phyloP scores from a whole-genome alignment of 2,888 invertebrate species.

The Clanis bilineata region DNA sequence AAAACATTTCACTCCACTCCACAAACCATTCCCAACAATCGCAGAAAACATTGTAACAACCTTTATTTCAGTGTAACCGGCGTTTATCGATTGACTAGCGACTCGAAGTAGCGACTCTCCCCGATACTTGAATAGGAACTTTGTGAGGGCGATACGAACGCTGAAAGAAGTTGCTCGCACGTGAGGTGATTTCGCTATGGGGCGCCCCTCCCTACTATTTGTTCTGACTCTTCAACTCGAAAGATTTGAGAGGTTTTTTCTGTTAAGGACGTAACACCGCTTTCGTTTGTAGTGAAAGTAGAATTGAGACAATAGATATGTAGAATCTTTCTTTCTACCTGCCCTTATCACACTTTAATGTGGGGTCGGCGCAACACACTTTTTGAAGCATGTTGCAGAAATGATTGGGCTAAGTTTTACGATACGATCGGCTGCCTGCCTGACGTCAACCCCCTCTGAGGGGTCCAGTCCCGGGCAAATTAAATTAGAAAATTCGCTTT shows the following conservation, averaged over 20 bases:
- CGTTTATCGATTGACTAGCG: slow-evolving; percentile 20
- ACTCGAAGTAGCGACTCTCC: slow-evolving; percentile 7
- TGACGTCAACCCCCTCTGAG: too few species aligned
- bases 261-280: not conserved
- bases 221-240: slow-evolving; percentile 24
- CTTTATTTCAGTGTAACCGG: slow-evolving; percentile 16
- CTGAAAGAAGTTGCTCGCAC: slow-evolving; percentile 65
- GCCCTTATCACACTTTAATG: too few species aligned
- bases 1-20: not conserved
- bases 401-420: too few species aligned
- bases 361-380: too few species aligned
- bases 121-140: slow-evolving; percentile 43
- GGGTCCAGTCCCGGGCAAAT: too few species aligned
- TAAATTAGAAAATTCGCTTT: too few species aligned
- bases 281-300: not conserved
- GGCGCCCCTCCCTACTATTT: slow-evolving; percentile 30
- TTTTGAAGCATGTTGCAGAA: too few species aligned
- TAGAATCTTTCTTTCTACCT: too few species aligned
- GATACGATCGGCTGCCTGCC: too few species aligned
- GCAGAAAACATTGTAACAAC: slow-evolving; percentile 1
- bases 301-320: too few species aligned
- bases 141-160: slow-evolving; percentile 58
- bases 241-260: slow-evolving; percentile 15
- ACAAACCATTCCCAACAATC: not conserved
- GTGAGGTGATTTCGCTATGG: slow-evolving; percentile 57